Conservation (phyloP, 2,888 invertebrate species). For the Ditylenchus weischeri region DNA sequence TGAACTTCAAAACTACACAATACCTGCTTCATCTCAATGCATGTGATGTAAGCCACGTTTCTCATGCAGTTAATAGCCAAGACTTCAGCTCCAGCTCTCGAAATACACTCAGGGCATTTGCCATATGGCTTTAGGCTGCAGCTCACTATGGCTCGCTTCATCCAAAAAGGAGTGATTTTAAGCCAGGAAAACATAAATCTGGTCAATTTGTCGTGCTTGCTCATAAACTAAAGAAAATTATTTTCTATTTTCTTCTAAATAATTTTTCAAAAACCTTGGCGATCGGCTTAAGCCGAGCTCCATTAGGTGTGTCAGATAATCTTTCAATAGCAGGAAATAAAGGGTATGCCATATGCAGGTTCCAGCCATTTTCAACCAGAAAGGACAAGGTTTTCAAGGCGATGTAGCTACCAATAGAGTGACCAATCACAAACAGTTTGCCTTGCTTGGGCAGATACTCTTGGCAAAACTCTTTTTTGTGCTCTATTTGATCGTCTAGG, state of each 20-base stretch:
- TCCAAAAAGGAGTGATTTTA: constrained; percentile 5
- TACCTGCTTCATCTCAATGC: constrained; percentile 1
- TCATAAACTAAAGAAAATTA: constrained; percentile 15
- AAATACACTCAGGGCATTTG: constrained; percentile 1
- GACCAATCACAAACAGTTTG: constrained; percentile 40
- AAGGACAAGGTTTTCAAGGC: constrained; percentile 28
- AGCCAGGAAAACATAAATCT: not conserved
- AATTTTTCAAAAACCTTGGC: not conserved
- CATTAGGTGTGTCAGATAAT: constrained; percentile 44
- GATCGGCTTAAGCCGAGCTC: constrained; percentile 29
- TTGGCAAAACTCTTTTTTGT: constrained; percentile 43
- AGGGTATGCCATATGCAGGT: constrained; percentile 38
- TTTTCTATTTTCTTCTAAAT: not conserved
- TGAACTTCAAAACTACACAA: no score
- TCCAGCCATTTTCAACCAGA: constrained; percentile 24
- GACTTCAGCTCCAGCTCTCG: not conserved
- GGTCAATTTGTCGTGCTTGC: constrained; percentile 27
- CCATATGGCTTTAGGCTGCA: constrained; percentile 1
- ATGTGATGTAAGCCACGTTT: constrained; percentile 5
- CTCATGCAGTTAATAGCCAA: not conserved
- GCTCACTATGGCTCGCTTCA: constrained; percentile 1
- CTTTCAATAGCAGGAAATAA: constrained; percentile 46
- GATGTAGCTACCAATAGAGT: constrained; percentile 49
- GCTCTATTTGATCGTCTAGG: constrained; percentile 43
- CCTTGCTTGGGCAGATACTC: constrained; percentile 37